Evolutionary conservation across 2,113 vertebrate genomes (phyloP), one percentile per base, ranked within the genome.

Genomic region (Bufo gargarizans): DNA sequence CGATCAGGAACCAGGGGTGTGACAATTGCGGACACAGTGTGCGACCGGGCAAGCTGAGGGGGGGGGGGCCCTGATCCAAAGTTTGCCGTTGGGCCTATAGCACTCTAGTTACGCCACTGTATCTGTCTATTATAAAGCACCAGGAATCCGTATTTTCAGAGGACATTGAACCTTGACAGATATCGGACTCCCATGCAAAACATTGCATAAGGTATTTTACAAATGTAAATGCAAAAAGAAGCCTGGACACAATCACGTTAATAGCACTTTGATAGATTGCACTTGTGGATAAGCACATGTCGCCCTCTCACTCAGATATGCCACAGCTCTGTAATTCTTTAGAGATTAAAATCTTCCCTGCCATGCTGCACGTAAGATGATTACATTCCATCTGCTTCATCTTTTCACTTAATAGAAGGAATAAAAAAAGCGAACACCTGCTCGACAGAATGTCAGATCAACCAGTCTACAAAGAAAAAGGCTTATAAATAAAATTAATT

Each of bases 341-440:
- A 8, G 33, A 65, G 87, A 88, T 88, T 88, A 84, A 63, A 88
- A 84, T 88, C 80, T 77, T 17, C 63, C 22, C 77, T 56, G 77
- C 47, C 86, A 83, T 76, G 45, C 80, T 76, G 69, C 6, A 17
- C 47, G 14, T 88, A 83, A 88, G 56, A 88, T 88, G 86, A 88
- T 88, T 88, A 88, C 12, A 77, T 65, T 74, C 87, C 87, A 88
- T 88, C 87, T 84, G 87, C n/a, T 77, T 77, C 71, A 84, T 84
- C 80, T 88, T 87, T 83, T 74, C 56, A 50, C 79, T 77, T 50
- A 71, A 74, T 19, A 61, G n/a, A 88, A 65, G 80, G 69, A 76
- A 74, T 74, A 80, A 53, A 84, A 83, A 77, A 67, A 67, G 79
- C 61, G 50, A 33, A 74, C 10, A 22, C 47, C 20, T 76, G 67